Evolutionary conservation across 1,140 invertebrate genomes (phyloP).

Genomic region (Drosophila yakuba): DNA sequence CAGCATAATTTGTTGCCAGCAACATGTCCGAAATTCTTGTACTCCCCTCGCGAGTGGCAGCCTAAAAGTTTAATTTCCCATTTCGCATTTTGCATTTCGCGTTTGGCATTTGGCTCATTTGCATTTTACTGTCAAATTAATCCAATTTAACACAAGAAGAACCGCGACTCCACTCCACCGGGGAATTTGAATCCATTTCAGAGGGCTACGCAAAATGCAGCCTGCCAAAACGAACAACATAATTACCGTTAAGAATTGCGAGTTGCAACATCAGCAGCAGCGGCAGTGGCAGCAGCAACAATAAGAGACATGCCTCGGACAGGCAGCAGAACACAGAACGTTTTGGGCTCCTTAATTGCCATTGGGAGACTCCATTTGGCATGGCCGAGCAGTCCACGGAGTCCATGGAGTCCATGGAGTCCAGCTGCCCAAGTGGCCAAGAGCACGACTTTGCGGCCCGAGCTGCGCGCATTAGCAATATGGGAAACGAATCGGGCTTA

Average conservation of each 20-base stretch:
- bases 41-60: constrained; percentile 9
- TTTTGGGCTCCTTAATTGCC: constrained; percentile 82
- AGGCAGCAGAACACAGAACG: constrained; percentile 57
- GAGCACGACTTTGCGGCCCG: constrained; percentile 59
- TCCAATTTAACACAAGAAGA: constrained; percentile 80
- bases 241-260: constrained; percentile 83
- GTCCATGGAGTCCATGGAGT: not conserved
- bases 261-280: constrained; percentile 31
- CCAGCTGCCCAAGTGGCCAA: constrained; percentile 34
- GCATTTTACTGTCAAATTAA: constrained; percentile 84
- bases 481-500: constrained; percentile 79
- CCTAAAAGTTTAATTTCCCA: constrained; percentile 62
- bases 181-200: constrained; percentile 36
- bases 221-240: constrained; percentile 83
- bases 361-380: constrained; percentile 73
- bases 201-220: constrained; percentile 58
- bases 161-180: constrained; percentile 15
- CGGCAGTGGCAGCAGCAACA: constrained; percentile 28
- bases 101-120: constrained; percentile 79
- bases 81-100: constrained; percentile 57
- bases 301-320: constrained; percentile 43
- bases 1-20: constrained; percentile 5
- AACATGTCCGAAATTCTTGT: constrained; percentile 14
- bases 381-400: constrained; percentile 21
- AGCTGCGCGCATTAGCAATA: constrained; percentile 72